Evolutionary conservation across 2,113 vertebrate genomes (phyloP), one percentile per base, ranked within the genome.

Genomic region (Notothenia coriiceps): DNA sequence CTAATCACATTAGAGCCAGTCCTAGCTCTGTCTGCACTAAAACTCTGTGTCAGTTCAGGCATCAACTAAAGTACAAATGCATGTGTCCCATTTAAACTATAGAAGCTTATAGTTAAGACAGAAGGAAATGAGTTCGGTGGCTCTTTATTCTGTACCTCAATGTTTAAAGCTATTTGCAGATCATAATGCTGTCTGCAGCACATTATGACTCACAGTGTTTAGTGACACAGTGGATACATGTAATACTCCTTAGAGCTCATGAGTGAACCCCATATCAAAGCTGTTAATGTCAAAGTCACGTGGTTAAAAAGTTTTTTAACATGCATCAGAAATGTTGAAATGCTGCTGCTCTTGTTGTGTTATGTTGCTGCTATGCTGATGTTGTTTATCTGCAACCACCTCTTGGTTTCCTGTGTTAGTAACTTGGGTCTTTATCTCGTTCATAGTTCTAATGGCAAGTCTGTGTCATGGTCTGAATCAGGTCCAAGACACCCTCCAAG

Each of bases 381-480:
- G 74, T 74, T 91, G 85, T 74, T 90, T 77, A 77, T 88, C 83
- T 92, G 88, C 78, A 63, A 60, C 76, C 84, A 47, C 85, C 89
- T 85, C 72, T 79, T 29, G 81, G 84, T 89, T 91, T 90, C 77
- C 90, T 88, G 71, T 89, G 89, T 88, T 88, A 95, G 92, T 96
- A 96, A 96, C 92, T 90, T 90, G 88, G 85, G 87, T 98, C 95
- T 99, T 96, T 98, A 95, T 98, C 97, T 98, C 97, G 92, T 98
- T 97, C 95, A 95, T 97, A 99, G 98, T 98, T 98, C 98, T 97
- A 99, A 99, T 96, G 98, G 98, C 96, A 99, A 99, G 97, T 99
- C 98, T 97, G 97, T 99, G 96, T 99, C 98, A 96, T 99, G 98
- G 98, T 99, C 97, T 98, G 98, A 99, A 97, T 97, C 98, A 97